Base-by-base conservation (phyloP, 2,797 vertebrate genomes). In the Staurois parvus region DNA sequence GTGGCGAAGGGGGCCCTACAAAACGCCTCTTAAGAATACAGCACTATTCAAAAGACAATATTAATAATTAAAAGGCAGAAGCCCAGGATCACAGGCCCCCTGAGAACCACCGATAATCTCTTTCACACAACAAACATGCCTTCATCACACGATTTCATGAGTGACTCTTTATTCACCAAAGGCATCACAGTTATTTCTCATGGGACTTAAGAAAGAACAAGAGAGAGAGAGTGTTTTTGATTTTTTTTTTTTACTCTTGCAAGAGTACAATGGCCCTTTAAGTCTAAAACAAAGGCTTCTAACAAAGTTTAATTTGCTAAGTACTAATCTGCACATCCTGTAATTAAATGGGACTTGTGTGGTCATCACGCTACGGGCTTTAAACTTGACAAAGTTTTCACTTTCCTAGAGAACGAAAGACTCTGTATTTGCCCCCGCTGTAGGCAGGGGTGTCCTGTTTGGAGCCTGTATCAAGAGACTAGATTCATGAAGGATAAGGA, bases 1-100 rank as follows among this genome's bases (percentile, higher is more conserved):
- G 74, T 78, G 74, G 56, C 28, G 67, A 29, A 45, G 13, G 69
- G 78, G 37, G 8, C 24, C 21, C 26, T 26, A 48, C 29, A 82
- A 62, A 82, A 72, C 1, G 7, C 17, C 7, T 70, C 72, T 72
- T 68, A n/a, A 85, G 76, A n/a, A 70, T 62, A 26, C 37, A 37
- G 37, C 2, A 26, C n/a, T 90, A 91, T 91, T 89, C 86, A 88
- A 91, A 91, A 88, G 87, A 85, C 88, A 90, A 91, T 93, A 91
- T 91, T 92, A 89, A 77, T 90, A 92, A 91, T 92, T 92, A 90
- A 92, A 92, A 81, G 48, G 28, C 9, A 48, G 77, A 3, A 66
- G 76, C 6, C 48, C 19, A 59, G 37, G 76, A 85, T 66, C 30
- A 79, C 19, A 37, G 29, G 52, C 59, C 79, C 75, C 80, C 64